phyloP scores from a whole-genome alignment of 2,797 vertebrate species.

The Darevskia nairensis region DNA sequence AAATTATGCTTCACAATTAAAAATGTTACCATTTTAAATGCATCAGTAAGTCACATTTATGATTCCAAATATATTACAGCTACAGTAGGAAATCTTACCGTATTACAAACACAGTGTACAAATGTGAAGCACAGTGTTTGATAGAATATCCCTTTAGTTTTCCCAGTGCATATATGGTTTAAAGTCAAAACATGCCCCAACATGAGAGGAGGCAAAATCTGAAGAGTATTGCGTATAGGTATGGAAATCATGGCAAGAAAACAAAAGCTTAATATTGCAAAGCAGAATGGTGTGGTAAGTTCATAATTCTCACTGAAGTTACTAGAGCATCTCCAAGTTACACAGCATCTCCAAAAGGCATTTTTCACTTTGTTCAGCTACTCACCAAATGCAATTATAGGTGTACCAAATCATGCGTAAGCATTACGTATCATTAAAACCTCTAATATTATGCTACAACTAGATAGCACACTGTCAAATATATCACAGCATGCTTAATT shows the following conservation, averaged over 20 bases:
- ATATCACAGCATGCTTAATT: constrained; percentile 62
- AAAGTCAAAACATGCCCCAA: constrained; percentile 62
- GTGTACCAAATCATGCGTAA: constrained; percentile 45
- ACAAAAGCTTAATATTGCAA: constrained; percentile 68
- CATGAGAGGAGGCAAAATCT: constrained; percentile 65
- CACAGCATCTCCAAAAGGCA: constrained; percentile 58
- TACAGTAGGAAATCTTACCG: constrained; percentile 74
- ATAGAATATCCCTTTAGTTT: constrained; percentile 71
- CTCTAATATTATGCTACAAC: constrained; percentile 68
- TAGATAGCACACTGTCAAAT: constrained; percentile 60
- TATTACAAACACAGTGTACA: constrained; percentile 75
- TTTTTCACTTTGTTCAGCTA: constrained; percentile 62
- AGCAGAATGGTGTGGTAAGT: constrained; percentile 53
- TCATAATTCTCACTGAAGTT: constrained; percentile 37
- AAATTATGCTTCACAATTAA: constrained; percentile 73
- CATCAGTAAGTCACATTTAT: constrained; percentile 70
- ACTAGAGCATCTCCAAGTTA: constrained; percentile 29
- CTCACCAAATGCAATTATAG: constrained; percentile 23
- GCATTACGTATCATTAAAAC: constrained; percentile 72
- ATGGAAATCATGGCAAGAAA: constrained; percentile 66
- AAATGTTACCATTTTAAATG: constrained; percentile 74
- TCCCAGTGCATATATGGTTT: constrained; percentile 65
- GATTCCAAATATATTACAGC: constrained; percentile 71
- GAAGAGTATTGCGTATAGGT: constrained; percentile 64
- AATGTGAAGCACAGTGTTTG: constrained; percentile 79